Evolutionary conservation across 2,888 invertebrate genomes (phyloP).

Genomic region (Steinernema scapterisci): DNA sequence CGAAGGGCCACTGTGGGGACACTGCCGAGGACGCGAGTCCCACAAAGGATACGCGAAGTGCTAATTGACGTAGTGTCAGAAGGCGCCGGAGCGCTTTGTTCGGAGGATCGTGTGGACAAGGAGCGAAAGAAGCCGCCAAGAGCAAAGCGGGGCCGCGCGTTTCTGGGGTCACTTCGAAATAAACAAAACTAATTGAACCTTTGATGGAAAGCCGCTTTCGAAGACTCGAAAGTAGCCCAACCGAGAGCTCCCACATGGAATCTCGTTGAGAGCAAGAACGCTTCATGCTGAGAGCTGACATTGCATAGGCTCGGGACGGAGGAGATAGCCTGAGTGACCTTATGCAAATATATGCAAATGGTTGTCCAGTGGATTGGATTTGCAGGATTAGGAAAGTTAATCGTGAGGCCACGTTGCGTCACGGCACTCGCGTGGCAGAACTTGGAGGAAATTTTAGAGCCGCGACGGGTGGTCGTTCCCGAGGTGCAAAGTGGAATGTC

Average conservation of each 20-base stretch:
- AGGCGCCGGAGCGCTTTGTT: conserved; percentile 12
- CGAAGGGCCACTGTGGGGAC: conserved; percentile 7
- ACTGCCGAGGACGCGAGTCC: not conserved
- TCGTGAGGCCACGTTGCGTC: conserved; percentile 24
- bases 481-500: conserved; percentile 5
- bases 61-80: not conserved
- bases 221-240: not conserved
- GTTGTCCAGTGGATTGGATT: conserved; percentile 6
- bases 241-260: not conserved
- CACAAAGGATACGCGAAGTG: not conserved
- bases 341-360: conserved; percentile 20
- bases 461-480: conserved; percentile 5
- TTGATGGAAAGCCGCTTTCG: not conserved
- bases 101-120: not conserved
- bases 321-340: not conserved
- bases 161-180: conserved; percentile 1
- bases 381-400: conserved; percentile 27
- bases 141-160: not conserved
- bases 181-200: not conserved
- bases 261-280: not conserved
- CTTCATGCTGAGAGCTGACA: not conserved
- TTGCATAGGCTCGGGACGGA: not conserved
- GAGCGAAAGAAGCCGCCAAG: conserved; percentile 4
- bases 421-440: conserved; percentile 18
- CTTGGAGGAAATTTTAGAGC: not conserved